Evolutionary conservation across 2,888 invertebrate species (phyloP).

Genomic region (Anoplius nigerrimus): DNA sequence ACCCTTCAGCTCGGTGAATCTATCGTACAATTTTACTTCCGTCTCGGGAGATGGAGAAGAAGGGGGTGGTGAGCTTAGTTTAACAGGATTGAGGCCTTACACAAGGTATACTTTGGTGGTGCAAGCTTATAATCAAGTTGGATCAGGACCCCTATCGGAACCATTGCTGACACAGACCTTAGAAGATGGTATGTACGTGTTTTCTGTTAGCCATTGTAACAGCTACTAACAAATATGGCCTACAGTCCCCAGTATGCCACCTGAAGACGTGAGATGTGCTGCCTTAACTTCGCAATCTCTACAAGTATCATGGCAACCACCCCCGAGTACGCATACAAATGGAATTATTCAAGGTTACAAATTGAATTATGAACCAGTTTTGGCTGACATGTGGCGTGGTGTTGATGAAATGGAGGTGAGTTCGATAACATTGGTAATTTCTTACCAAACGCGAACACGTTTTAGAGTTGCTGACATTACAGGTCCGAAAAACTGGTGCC

Average conservation of each 20-base stretch:
- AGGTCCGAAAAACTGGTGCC: constrained; percentile 81
- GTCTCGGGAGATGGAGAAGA: constrained; percentile 83
- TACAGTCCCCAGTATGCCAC: constrained; percentile 86
- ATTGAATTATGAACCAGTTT: constrained; percentile 81
- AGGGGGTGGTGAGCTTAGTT: constrained; percentile 80
- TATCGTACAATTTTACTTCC: constrained; percentile 82
- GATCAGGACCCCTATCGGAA: constrained; percentile 84
- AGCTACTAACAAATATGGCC: background rate
- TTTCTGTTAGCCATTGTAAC: background rate
- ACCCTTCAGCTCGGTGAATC: constrained; percentile 72
- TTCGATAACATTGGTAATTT: background rate
- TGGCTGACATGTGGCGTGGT: constrained; percentile 77
- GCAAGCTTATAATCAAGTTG: constrained; percentile 86
- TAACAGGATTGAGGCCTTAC: constrained; percentile 81
- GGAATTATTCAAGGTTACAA: constrained; percentile 87
- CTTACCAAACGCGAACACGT: background rate
- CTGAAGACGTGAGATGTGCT: constrained; percentile 85
- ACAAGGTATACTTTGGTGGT: constrained; percentile 83
- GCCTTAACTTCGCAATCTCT: constrained; percentile 85
- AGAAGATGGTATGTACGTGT: constrained; percentile 80
- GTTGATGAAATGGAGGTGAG: constrained; percentile 72
- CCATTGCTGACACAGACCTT: constrained; percentile 82
- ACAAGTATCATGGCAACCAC: constrained; percentile 88
- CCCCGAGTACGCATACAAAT: constrained; percentile 83
- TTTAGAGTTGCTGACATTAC: background rate